A percentile compares a stretch with the other conserved stretches of the same genome.
phyloP scores from a whole-genome alignment of 1,140 invertebrate genomes.

The Nasonia vitripennis region DNA sequence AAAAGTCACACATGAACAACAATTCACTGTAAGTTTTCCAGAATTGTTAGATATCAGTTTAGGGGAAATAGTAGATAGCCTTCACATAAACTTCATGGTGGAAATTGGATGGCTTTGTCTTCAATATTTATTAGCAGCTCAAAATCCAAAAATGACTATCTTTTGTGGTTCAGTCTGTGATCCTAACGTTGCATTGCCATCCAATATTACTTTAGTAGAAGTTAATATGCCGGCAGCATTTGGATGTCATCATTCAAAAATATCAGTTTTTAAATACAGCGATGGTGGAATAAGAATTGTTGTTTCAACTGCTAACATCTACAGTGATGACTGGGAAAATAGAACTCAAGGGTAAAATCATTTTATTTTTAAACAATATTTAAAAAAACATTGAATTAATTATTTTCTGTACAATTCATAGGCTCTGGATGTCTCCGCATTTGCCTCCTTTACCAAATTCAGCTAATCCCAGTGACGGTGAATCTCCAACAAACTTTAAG shows the following conservation, averaged over 20 bases:
- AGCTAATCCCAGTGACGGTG: constrained; percentile 79
- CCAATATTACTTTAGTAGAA: constrained; percentile 81
- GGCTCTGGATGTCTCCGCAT: constrained; percentile 88
- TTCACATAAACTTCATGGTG: constrained; percentile 96
- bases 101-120: constrained; percentile 90
- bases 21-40: constrained; percentile 82
- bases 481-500: constrained; percentile 91
- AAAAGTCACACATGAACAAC: constrained; percentile 79
- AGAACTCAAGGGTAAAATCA: constrained; percentile 89
- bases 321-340: constrained; percentile 93
- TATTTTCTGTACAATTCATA: constrained; percentile 53
- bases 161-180: constrained; percentile 87
- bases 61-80: constrained; percentile 82
- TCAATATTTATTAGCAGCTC: constrained; percentile 85
- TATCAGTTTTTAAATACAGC: constrained; percentile 91
- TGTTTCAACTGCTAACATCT: constrained; percentile 94
- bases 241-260: constrained; percentile 95
- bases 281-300: constrained; percentile 89
- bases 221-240: constrained; percentile 86
- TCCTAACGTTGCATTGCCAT: constrained; percentile 72
- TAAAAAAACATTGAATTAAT: not conserved
- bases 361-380: not conserved
- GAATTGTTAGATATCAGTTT: constrained; percentile 86
- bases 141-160: constrained; percentile 75
- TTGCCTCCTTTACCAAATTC: constrained; percentile 79